These are phyloP conservation scores for Diuraphis noxia DNA, from an alignment of 1,140 invertebrate genomes.

Conservation along the genomic window DNA sequence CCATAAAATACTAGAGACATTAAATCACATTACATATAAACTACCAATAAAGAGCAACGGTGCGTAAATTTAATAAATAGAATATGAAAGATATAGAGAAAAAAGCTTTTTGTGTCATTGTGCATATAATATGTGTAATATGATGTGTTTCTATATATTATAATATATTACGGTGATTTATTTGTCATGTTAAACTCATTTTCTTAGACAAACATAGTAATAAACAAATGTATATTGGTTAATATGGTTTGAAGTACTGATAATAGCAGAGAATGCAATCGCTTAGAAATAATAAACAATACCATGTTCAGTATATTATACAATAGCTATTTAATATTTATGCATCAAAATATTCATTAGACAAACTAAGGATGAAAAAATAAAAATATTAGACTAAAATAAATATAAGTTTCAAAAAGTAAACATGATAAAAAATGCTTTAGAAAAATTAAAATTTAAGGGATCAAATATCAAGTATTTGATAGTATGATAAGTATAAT, in stretches of 20 bases:
- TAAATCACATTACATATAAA: not conserved
- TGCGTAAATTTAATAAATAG: constrained; percentile 23
- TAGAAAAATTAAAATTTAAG: no score
- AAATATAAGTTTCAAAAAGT: not conserved
- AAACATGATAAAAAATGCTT: no score
- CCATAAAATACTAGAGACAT: not conserved
- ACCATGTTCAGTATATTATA: no score
- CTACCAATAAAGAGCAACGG: not conserved
- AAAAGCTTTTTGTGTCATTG: not conserved
- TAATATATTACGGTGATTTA: not conserved
- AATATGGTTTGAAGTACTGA: not conserved
- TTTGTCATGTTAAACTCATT: not conserved
- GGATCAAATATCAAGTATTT: no score
- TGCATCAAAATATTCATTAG: not conserved
- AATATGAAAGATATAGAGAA: not conserved
- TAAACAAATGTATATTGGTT: not conserved
- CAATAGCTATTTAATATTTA: no score
- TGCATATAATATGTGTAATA: not conserved
- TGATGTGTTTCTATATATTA: not conserved
- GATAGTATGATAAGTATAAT: no score
- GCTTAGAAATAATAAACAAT: no score
- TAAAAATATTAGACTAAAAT: not conserved
- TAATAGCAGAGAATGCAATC: not conserved
- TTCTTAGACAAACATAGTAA: not conserved
- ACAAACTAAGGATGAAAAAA: not conserved